Evolutionary conservation across 1,140 invertebrate genomes (phyloP), one percentile per base, ranked within the genome.

Genomic region (Drosophila trapezifrons): DNA sequence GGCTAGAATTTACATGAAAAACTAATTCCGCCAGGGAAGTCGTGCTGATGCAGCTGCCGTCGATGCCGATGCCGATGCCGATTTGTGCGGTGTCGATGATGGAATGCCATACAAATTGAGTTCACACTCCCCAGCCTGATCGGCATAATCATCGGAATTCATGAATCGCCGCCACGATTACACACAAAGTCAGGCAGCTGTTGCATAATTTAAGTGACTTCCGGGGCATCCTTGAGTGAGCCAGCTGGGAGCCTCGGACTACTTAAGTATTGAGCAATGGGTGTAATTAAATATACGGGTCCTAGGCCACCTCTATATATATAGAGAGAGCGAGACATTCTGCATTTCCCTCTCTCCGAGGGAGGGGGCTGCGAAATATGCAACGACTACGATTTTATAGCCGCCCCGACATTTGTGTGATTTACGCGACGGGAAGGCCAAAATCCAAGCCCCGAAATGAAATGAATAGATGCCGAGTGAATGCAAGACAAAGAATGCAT

Each of bases 1-100:
- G 82, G 59, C 59, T 76, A 70, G 79, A 87, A 86, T 87, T 86
- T 86, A 86, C 83, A 89, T 86, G 84, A 89, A 86, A 86, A 86
- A 86, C 83, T 83, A 87, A 86, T 86, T 86, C 81, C 58, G 51
- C 37, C 40, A 47, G 38, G 71, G 54, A 74, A 78, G 58, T 58
- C 58, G 18, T 18, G 42, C 47, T 52, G 72, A 57, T 74, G 59
- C 59, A 51, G 55, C 37, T 67, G 72, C 59, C 72, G 45, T 17
- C 69, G 43, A 49, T 73, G 72, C 20, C 59, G 52, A 49, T 49
- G 57, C 25, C 54, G 49, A 62, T 82, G 62, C 25, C 57, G 47
- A 74, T 73, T 73, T 45, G 45, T 38, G 49, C 13, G 32, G 25
- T 45, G 54, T 59, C 47, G 55, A 54, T 76, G 73, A 76, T 76